Percentiles rank a stretch among this genome's conserved stretches.
Evolutionary conservation across 1,140 invertebrate species (phyloP).

Genomic region (Hyles euphorbiae): DNA sequence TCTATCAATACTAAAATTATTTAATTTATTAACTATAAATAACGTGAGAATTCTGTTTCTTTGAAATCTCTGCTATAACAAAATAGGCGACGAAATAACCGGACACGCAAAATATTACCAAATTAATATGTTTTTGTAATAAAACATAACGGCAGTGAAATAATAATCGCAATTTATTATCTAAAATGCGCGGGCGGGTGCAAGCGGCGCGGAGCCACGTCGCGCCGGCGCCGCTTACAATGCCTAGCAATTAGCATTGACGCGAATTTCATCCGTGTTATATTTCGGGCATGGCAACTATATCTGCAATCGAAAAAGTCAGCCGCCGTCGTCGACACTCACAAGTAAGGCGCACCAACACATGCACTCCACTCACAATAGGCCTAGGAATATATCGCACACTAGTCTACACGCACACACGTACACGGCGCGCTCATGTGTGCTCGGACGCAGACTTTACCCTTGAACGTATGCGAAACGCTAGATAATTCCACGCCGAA

Average conservation of each 20-base stretch:
- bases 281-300: slow-evolving; percentile 69
- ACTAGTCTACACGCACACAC: slow-evolving; percentile 39
- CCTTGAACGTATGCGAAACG: slow-evolving; percentile 64
- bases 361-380: slow-evolving; percentile 48
- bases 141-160: no score
- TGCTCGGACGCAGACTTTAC: slow-evolving; percentile 65
- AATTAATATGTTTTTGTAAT: no score
- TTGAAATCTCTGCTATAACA: no score
- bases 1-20: no score
- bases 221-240: slow-evolving; percentile 25
- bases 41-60: no score
- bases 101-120: no score
- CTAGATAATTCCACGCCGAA: slow-evolving; percentile 52
- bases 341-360: slow-evolving; percentile 28
- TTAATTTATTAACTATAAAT: no score
- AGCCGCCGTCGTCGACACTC: slow-evolving; percentile 44
- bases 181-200: slow-evolving; percentile 11
- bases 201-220: slow-evolving; percentile 8
- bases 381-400: slow-evolving; percentile 46
- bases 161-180: slow-evolving; percentile 13
- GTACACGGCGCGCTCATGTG: slow-evolving; percentile 38
- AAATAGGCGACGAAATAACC: no score
- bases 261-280: slow-evolving; percentile 53
- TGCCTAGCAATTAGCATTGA: slow-evolving; percentile 48
- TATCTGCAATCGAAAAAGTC: slow-evolving; percentile 65